Evolutionary conservation across 1,140 invertebrate species (phyloP), one percentile per base, ranked within the genome.

Genomic region (Drosophila kepulauana): DNA sequence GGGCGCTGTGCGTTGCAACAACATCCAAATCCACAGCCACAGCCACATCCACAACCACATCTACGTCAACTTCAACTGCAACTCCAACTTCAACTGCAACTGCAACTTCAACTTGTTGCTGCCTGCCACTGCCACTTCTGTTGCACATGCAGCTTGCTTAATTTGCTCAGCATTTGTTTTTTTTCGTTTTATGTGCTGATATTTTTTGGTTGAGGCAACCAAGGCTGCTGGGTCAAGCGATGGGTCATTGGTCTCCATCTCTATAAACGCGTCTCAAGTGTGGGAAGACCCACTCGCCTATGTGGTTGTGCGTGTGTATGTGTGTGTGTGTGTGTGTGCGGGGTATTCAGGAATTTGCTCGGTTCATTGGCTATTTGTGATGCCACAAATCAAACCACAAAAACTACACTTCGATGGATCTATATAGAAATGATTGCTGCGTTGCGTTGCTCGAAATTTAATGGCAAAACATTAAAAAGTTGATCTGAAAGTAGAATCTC

Each of bases 1-100:
- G 28, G 45, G 75, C 45, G 75, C 38, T 82, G 72, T 74, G 77
- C 73, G 81, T 84, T 84, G 81, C 81, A 79, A 13, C 80, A 54
- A 25, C 20, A 25, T 25, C 20, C 20, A 25, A 25, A 25, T 25
- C 20, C 20, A 25, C 20, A 4, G 4, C 20, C 20, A 25, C 20
- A 25, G 3, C 20, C 3, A 25, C 20, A 25, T 0, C 20, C 3
- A 25, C 20, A 25, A 25, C 20, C 20, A 25, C 20, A 25, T 25
- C 20, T 25, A 25, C 20, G 20, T 25, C 20, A 25, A 25, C 20
- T 25, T 25, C 20, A 25, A 38, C 35, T 38, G 7, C 35, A 38
- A 38, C 35, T 38, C 8, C 35, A 38, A 8, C 35, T 8, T 8
- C 35, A 38, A 7, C 33, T 33, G 5, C 33, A 38, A 2, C 41